Evolutionary conservation across 2,888 invertebrate species (phyloP), one percentile per base, ranked within the genome.

Genomic region (Netelia inedita): DNA sequence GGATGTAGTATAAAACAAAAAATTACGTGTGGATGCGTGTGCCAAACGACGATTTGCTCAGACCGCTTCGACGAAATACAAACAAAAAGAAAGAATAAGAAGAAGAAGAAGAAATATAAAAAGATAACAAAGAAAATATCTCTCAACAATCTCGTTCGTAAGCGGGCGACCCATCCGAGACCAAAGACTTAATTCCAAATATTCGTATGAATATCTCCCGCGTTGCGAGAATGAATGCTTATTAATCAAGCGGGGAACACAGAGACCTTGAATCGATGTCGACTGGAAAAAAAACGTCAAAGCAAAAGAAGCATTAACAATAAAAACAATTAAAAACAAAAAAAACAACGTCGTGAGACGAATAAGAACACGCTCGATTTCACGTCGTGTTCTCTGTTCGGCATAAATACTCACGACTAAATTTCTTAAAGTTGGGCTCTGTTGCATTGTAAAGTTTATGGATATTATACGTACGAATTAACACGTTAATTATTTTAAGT

Each of bases 31-130:
- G 91, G 89, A 90, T 91, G 90, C 89, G 91, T 91, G 91, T 91
- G 91, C 91, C 91, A 92, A 91, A 89, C 90, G 92, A 92, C 90
- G 91, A 92, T 91, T 92, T 92, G 92, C 92, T 92, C 92, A 92
- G 91, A 90, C 90, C 89, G 91, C 91, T 90, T 87, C 90, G 91
- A 89, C 87, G 75, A 84, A 68, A 50, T 41, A 63, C 65, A 61
- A 41, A 55, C 63, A 65, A 14, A 76, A 76, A 65, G 3, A 3
- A 65, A 35, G 59, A 57, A n/a, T 6, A 72, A 8, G 65, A 55
- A 50, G 65, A 35, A 71, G 10, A 35, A 35, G 35, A 35, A 35
- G 35, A 63, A 69, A 53, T 61, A 72, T 66, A 50, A 75, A 69
- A 74, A 83, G 50, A 63, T 50, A 75, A 66, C 23, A 61, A 14